These are phyloP conservation scores for Drosophila pandora DNA, from an alignment of 1,140 invertebrate genomes.

Conservation along the genomic window DNA sequence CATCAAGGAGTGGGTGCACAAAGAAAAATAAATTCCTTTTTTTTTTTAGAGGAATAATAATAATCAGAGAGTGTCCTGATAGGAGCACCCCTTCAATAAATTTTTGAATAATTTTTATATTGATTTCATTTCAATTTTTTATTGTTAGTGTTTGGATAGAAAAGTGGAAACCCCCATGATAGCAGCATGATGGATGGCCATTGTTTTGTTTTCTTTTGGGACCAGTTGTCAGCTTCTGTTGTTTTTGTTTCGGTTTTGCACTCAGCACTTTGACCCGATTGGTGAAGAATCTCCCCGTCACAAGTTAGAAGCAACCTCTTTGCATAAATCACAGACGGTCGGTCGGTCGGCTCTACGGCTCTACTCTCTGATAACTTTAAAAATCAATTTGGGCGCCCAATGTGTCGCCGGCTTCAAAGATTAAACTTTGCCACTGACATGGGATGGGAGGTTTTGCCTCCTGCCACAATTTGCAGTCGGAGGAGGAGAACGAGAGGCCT, in stretches of 20 bases:
- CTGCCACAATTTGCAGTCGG: conserved; percentile 22
- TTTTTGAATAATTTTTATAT: not conserved
- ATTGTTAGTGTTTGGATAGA: not conserved
- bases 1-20: conserved; percentile 34
- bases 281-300: conserved; percentile 20
- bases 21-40: conserved; percentile 2
- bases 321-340: conserved; percentile 47
- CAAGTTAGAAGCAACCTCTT: conserved; percentile 40
- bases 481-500: conserved; percentile 17
- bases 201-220: conserved; percentile 29
- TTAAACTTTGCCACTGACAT: conserved; percentile 44
- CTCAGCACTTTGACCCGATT: conserved; percentile 44
- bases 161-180: conserved; percentile 14
- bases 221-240: conserved; percentile 11
- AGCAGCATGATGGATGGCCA: conserved; percentile 40
- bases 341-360: not conserved
- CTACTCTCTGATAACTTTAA: conserved; percentile 43
- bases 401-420: conserved; percentile 53
- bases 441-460: conserved; percentile 17
- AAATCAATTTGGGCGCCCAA: conserved; percentile 56
- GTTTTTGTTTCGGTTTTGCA: conserved; percentile 53
- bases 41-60: not conserved
- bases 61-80: not conserved
- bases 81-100: not conserved
- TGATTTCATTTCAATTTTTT: not conserved